These are phyloP conservation scores for Alca torda DNA, from an alignment of 2,797 vertebrate species.

Conservation along the genomic window DNA sequence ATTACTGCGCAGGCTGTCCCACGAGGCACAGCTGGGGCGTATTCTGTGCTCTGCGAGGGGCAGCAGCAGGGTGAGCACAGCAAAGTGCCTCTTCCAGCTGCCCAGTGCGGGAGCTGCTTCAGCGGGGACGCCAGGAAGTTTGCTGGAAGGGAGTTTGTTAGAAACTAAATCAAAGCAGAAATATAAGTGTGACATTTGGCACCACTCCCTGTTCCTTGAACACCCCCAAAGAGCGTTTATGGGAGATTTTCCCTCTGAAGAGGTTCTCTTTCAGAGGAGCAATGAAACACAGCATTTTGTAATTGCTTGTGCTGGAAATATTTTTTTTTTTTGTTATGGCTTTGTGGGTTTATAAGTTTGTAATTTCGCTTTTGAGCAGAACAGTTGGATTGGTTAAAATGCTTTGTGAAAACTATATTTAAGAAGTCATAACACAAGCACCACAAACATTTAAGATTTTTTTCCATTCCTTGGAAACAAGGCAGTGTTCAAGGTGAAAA, in stretches of 20 bases:
- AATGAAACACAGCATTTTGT: neutral
- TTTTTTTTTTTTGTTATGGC: neutral
- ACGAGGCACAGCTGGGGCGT: neutral
- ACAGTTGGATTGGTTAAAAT: neutral
- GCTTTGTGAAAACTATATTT: neutral
- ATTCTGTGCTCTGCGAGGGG: neutral
- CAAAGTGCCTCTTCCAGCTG: neutral
- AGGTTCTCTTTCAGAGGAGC: neutral
- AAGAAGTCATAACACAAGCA: neutral
- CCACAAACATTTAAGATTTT: neutral
- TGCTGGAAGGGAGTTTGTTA: neutral
- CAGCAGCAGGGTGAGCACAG: neutral
- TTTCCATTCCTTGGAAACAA: neutral
- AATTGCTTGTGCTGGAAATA: neutral
- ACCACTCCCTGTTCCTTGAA: neutral
- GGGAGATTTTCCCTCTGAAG: neutral
- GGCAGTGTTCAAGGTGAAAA: neutral
- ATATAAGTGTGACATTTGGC: neutral
- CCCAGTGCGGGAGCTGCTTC: neutral
- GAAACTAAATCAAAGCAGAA: neutral
- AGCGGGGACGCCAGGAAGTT: neutral
- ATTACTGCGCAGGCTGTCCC: neutral
- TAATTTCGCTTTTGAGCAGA: neutral
- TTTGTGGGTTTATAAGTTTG: neutral
- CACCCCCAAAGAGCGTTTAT: neutral